Conservation (phyloP, 2,797 vertebrate genomes). For the Sardinella longiceps region DNA sequence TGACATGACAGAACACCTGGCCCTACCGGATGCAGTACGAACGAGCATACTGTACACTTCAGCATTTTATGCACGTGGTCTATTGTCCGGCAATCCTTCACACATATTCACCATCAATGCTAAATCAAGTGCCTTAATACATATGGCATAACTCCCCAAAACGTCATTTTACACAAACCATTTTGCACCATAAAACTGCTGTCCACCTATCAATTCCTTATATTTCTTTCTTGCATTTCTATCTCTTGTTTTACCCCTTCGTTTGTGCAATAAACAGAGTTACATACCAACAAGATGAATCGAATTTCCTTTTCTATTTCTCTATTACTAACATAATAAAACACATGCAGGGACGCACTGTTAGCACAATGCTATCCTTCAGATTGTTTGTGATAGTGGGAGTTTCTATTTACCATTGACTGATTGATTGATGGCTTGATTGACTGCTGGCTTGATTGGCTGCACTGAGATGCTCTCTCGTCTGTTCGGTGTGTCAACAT, state of each 20-base stretch:
- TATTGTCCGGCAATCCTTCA: not conserved
- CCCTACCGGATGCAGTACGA: too few relatives aligned
- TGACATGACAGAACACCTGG: too few relatives aligned
- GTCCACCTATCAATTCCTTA: not conserved
- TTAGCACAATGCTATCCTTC: not conserved
- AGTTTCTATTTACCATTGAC: not conserved
- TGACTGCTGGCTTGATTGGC: too few relatives aligned
- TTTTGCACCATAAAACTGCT: not conserved
- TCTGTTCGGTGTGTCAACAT: not conserved
- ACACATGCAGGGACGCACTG: too few relatives aligned
- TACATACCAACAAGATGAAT: not conserved
- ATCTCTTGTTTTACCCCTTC: not conserved
- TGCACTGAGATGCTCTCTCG: slow-evolving; percentile 15
- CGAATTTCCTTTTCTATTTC: not conserved
- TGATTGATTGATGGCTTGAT: too few relatives aligned
- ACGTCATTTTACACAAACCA: not conserved
- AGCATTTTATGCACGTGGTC: too few relatives aligned
- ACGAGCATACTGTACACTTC: too few relatives aligned
- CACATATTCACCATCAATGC: slow-evolving; percentile 14
- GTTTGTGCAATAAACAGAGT: slow-evolving; percentile 7
- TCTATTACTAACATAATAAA: too few relatives aligned
- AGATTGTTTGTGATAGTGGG: not conserved
- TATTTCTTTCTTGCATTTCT: slow-evolving; percentile 25
- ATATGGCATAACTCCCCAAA: slow-evolving; percentile 77
- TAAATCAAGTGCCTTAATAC: slow-evolving; percentile 97